Evolutionary conservation across 2,888 invertebrate genomes (phyloP).

Genomic region (Bembecia ichneumoniformis): DNA sequence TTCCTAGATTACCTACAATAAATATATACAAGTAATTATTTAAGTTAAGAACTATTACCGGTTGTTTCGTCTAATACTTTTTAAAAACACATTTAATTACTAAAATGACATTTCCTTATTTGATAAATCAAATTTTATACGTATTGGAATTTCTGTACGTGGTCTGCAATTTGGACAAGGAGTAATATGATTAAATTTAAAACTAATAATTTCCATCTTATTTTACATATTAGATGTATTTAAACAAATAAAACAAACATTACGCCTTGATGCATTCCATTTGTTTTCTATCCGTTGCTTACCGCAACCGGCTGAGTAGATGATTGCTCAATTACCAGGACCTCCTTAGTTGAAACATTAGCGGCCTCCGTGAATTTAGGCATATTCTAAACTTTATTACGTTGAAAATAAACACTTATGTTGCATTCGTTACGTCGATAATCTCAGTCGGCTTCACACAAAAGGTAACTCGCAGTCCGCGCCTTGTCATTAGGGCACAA

Average conservation of each 20-base stretch:
- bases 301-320: slow-evolving; percentile 67
- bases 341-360: slow-evolving; percentile 68
- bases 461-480: slow-evolving; percentile 60
- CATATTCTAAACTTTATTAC: slow-evolving; percentile 51
- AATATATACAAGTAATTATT: too few species aligned
- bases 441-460: slow-evolving; percentile 60
- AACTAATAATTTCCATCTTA: slow-evolving; percentile 4
- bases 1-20: too few species aligned
- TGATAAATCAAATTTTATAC: too few species aligned
- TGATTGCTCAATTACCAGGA: slow-evolving; percentile 72
- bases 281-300: slow-evolving; percentile 62
- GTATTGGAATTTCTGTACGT: too few species aligned
- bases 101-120: too few species aligned
- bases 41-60: too few species aligned
- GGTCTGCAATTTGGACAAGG: slow-evolving; percentile 10
- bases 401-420: slow-evolving; percentile 43
- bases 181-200: slow-evolving; percentile 18
- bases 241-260: slow-evolving; percentile 51
- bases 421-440: slow-evolving; percentile 36
- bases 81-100: too few species aligned
- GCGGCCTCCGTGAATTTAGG: slow-evolving; percentile 28
- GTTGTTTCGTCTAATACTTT: too few species aligned
- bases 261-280: slow-evolving; percentile 43
- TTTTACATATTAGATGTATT: slow-evolving; percentile 13
- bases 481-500: slow-evolving; percentile 70